A percentile compares a stretch with the other conserved stretches of the same genome.
phyloP scores from a whole-genome alignment of 2,797 vertebrate species.

The Graptemys geographica region DNA sequence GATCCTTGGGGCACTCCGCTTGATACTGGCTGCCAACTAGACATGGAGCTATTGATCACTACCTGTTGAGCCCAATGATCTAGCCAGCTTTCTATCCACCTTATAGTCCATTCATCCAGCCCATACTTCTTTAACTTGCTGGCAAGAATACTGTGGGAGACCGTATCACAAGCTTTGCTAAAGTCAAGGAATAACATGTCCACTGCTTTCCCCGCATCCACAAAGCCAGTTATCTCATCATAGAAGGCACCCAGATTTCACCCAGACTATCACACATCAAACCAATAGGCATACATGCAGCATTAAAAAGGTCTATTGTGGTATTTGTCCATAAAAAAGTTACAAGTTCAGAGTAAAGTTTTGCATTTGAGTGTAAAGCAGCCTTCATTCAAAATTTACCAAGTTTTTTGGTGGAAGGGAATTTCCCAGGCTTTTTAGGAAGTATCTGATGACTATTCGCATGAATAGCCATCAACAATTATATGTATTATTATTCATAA shows the following conservation, averaged over 20 bases:
- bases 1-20: no score
- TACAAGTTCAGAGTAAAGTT: neutral
- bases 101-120: no score
- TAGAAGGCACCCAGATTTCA: neutral
- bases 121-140: no score
- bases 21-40: no score
- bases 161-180: no score
- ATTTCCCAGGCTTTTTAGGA: neutral
- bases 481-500: neutral
- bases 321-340: neutral
- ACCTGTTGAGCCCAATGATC: no score
- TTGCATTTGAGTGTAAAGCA: neutral
- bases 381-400: neutral
- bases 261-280: neutral
- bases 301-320: neutral
- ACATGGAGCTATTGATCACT: no score
- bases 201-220: no score
- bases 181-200: no score
- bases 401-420: neutral
- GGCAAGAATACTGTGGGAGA: no score
- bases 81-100: no score
- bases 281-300: neutral
- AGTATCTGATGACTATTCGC: neutral
- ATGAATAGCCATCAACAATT: neutral
- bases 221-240: no score